Base-by-base conservation (phyloP, 2,113 vertebrate genomes). In the Rhineura floridana region DNA sequence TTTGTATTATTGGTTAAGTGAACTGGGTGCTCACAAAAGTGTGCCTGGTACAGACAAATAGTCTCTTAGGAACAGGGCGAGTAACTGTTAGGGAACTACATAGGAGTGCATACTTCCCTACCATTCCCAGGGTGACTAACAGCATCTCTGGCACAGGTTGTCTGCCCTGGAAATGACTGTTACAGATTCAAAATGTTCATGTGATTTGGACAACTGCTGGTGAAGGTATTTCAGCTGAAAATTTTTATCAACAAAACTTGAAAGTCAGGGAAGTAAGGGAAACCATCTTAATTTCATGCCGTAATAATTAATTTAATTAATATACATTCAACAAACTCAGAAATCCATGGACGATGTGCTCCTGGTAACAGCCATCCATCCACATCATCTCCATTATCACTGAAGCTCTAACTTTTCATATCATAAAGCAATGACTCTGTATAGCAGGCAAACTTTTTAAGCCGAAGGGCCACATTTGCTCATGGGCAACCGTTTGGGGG, bases 1-100 rank as follows among this genome's bases (percentile, higher is more conserved):
- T 82, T 52, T 89, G 81, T 80, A 28, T 44, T 69, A 21, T 90
- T 86, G n/a, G 90, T 79, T 50, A 76, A 76, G 72, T 83, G 70
- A 83, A 83, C n/a, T 23, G 23, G 36, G 8, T 39, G 17, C 55
- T 39, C 79, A 82, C 39, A 82, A 73, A 63, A 48, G 69, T 73
- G 33, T 33, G 42, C 69, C 19, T 63, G 39, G 19, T 63, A 50
- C 39, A 50, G 70, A 52, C 79, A 46, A 72, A 17, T 81, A 1
- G 7, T 50, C 28, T 73, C 81, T 83, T 33, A 30, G 52, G 42
- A 59, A 30, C 6, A 62, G 30, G 67, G 6, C 44, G 44, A 80
- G 4, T 28, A 48, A 63, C 30, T 28, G 21, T n/a, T 2, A 30
- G 44, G 76, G 12, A 12, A 48, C n/a, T n/a, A n/a, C n/a, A n/a